These are phyloP conservation scores for Hyposoter didymator DNA, from an alignment of 2,888 invertebrate species.

Conservation along the genomic window DNA sequence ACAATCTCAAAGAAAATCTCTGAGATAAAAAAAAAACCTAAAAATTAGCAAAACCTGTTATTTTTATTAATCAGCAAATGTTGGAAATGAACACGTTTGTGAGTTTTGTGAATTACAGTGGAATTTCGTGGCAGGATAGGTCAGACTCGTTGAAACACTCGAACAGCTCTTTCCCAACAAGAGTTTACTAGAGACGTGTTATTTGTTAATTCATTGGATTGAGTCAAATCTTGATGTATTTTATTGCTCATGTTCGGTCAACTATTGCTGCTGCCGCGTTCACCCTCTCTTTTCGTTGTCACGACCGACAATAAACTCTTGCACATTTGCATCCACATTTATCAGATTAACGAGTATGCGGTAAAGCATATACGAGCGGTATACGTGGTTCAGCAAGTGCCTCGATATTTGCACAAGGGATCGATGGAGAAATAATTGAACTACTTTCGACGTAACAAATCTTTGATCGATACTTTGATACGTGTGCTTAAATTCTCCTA, in stretches of 20 bases:
- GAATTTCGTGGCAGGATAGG: not conserved
- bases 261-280: not conserved
- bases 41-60: too few relatives aligned
- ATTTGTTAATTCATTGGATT: conserved; percentile 41
- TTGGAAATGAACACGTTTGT: not conserved
- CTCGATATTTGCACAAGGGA: conserved; percentile 7
- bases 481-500: not conserved
- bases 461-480: conserved; percentile 6
- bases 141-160: conserved; percentile 5
- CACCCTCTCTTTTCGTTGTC: conserved; percentile 16
- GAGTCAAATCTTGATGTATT: conserved; percentile 39
- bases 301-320: conserved; percentile 21
- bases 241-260: conserved; percentile 8
- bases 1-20: not conserved
- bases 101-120: not conserved
- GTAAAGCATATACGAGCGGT: not conserved
- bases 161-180: conserved; percentile 1
- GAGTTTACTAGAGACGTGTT: conserved; percentile 20
- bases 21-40: too few relatives aligned
- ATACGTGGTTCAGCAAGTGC: conserved; percentile 5
- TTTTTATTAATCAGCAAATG: not conserved
- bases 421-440: conserved; percentile 20
- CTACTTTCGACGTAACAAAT: conserved; percentile 8
- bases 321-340: conserved; percentile 26
- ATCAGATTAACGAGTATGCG: conserved; percentile 8